These are phyloP conservation scores for Drosophila pseudotalamancana DNA, from an alignment of 2,888 invertebrate genomes.

Conservation along the genomic window DNA sequence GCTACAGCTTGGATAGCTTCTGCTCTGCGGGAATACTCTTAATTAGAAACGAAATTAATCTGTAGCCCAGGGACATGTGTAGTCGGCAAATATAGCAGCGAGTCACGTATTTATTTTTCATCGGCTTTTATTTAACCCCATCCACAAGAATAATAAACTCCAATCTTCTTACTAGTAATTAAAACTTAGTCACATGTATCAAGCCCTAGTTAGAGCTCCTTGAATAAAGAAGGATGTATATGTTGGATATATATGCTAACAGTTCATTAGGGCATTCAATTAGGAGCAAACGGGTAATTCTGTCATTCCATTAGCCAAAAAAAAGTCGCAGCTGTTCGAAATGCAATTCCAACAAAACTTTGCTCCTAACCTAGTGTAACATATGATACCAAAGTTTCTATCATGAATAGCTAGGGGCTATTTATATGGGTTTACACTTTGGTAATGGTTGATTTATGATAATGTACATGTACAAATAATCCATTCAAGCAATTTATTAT, in stretches of 20 bases:
- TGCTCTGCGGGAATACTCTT: slow-evolving; percentile 25
- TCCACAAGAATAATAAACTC: not conserved
- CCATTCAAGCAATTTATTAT: slow-evolving; percentile 1
- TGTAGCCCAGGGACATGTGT: not conserved
- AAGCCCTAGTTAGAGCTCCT: not conserved
- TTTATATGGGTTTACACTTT: not conserved
- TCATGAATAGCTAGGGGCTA: not conserved
- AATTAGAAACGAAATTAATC: slow-evolving; percentile 34
- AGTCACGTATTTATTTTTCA: slow-evolving; percentile 6
- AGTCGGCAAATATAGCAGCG: not conserved
- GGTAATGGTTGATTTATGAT: not conserved
- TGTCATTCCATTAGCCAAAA: slow-evolving; percentile 11
- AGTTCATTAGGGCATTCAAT: slow-evolving; percentile 21
- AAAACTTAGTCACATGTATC: slow-evolving; percentile 3
- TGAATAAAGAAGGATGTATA: not conserved
- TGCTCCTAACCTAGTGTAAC: not conserved
- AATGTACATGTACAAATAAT: not conserved
- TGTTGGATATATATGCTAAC: slow-evolving; percentile 2
- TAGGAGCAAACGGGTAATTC: slow-evolving; percentile 40
- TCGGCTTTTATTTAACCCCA: not conserved
- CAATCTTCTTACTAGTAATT: slow-evolving; percentile 11
- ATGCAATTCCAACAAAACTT: slow-evolving; percentile 14
- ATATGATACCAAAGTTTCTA: slow-evolving; percentile 14
- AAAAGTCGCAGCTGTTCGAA: slow-evolving; percentile 25
- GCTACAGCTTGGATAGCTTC: not conserved